A percentile compares a stretch with the other conserved stretches of the same genome.
phyloP scores from a whole-genome alignment of 2,797 vertebrate genomes.

The Podarcis lilfordi region DNA sequence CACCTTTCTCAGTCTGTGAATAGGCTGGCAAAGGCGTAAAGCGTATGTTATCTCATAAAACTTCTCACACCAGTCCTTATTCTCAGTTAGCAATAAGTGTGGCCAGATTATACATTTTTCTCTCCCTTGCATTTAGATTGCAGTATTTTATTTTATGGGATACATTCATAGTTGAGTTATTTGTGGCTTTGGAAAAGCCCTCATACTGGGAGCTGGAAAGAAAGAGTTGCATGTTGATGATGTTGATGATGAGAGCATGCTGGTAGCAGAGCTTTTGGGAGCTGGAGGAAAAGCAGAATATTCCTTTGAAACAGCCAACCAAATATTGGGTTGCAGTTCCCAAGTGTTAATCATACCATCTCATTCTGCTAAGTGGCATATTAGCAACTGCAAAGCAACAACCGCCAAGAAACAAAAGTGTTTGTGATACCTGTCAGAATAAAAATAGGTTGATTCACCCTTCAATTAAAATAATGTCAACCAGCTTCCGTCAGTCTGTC shows the following conservation, averaged over 20 bases:
- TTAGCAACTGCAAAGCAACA: conserved; percentile 21
- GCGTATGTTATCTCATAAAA: background rate
- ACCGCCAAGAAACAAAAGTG: conserved; percentile 36
- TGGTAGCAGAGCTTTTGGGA: background rate
- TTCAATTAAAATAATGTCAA: conserved; percentile 52
- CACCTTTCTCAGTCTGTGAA: background rate
- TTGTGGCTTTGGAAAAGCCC: conserved; percentile 14
- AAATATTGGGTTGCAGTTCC: conserved; percentile 1
- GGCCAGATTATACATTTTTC: background rate
- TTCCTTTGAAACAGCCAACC: background rate
- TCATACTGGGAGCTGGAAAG: conserved; percentile 44
- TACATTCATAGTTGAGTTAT: background rate
- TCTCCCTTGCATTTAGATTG: background rate
- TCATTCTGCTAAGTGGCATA: conserved; percentile 51
- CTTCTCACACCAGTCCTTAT: background rate
- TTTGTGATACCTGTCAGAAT: conserved; percentile 59
- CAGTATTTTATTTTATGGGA: background rate
- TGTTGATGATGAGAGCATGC: background rate
- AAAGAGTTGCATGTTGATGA: conserved; percentile 19
- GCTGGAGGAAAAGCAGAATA: background rate
- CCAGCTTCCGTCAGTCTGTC: conserved; percentile 4
- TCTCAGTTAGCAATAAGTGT: background rate
- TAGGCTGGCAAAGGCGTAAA: background rate
- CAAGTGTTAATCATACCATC: conserved; percentile 7
- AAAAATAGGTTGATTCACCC: conserved; percentile 43